phyloP scores from a whole-genome alignment of 1,140 invertebrate species.

The Globodera rostochiensis region DNA sequence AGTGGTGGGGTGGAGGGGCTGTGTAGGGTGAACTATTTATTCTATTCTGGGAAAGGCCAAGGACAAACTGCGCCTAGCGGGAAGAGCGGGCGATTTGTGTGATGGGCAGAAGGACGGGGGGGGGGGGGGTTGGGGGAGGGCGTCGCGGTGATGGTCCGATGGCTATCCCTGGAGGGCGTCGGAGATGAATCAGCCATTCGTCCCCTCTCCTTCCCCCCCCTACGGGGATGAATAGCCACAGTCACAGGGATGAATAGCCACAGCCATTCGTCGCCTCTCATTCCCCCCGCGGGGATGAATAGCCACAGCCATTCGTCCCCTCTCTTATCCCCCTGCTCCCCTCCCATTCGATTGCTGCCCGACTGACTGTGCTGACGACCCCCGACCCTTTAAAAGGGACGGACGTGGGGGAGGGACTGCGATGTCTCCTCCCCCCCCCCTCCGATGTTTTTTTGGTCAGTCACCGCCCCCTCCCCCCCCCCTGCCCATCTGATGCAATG shows the following conservation, averaged over 20 bases:
- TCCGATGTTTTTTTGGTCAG: conserved; percentile 1
- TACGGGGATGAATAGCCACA: background rate
- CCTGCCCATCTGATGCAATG: background rate
- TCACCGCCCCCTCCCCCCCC: conserved; percentile 1
- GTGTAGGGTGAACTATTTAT: too few species aligned
- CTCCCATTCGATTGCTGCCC: background rate
- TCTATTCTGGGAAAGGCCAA: background rate
- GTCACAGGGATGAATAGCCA: background rate
- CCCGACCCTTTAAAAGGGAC: background rate
- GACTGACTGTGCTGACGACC: background rate
- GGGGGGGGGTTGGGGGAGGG: too few species aligned
- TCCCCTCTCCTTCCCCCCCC: too few species aligned
- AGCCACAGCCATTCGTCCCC: background rate
- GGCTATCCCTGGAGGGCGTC: too few species aligned
- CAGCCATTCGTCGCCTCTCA: too few species aligned
- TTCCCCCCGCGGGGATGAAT: too few species aligned
- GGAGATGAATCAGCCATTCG: background rate
- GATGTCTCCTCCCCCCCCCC: background rate
- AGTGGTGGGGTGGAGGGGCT: too few species aligned
- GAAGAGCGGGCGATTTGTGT: background rate
- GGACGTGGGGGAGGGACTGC: background rate
- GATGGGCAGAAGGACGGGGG: background rate
- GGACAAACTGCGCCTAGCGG: background rate
- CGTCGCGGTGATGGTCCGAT: background rate
- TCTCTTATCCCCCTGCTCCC: background rate